Conservation (phyloP, 2,888 invertebrate species). For the Archaeoteleia sp. region DNA sequence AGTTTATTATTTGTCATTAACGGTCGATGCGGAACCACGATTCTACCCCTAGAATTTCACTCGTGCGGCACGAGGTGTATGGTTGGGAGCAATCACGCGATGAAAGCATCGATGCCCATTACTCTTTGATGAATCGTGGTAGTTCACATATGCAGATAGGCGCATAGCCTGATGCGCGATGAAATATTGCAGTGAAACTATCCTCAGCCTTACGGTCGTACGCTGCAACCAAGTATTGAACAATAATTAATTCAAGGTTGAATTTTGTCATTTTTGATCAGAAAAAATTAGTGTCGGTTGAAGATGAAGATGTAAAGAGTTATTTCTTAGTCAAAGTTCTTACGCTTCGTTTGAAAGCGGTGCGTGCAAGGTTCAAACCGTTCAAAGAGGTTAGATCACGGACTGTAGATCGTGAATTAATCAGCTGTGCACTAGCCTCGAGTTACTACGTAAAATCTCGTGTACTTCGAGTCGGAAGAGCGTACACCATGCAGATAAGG, state of each 20-base stretch:
- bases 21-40: conserved; percentile 23
- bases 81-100: conserved; percentile 42
- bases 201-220: conserved; percentile 9
- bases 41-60: conserved; percentile 30
- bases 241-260: no score
- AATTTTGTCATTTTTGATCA: no score
- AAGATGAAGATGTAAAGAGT: no score
- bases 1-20: no score
- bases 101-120: conserved; percentile 34
- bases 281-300: no score
- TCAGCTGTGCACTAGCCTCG: conserved; percentile 27
- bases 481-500: conserved; percentile 60
- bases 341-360: no score
- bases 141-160: conserved; percentile 18
- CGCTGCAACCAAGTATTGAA: no score
- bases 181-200: conserved; percentile 19
- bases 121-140: conserved; percentile 37
- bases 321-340: no score
- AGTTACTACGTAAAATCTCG: conserved; percentile 29
- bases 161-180: conserved; percentile 18
- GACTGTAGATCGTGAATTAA: conserved; percentile 39
- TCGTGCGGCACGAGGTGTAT: conserved; percentile 37
- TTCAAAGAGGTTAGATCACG: conserved; percentile 26
- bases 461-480: conserved; percentile 28
- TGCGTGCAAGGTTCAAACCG: conserved; percentile 14